Evolutionary conservation across 2,113 vertebrate species (phyloP).

Genomic region (Phrynosoma blainvillii): DNA sequence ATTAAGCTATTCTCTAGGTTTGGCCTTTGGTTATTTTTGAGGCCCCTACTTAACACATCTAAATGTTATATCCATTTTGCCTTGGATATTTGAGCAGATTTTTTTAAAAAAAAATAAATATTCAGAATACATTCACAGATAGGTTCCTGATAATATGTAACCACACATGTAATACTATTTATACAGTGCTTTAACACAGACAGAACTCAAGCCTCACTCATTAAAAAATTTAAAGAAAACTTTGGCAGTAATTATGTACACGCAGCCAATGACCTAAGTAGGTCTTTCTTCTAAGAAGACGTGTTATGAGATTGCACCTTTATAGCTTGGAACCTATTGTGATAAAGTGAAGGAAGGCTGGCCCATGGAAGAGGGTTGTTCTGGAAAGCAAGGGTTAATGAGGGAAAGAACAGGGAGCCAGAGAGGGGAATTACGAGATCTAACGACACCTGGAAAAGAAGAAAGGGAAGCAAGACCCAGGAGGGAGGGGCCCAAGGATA

Average conservation of each 20-base stretch:
- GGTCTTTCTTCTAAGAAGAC: not conserved
- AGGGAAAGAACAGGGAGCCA: no score
- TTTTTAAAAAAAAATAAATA: not conserved
- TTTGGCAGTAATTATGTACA: not conserved
- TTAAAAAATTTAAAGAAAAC: not conserved
- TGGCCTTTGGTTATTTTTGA: slow-evolving; percentile 2
- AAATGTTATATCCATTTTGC: slow-evolving; percentile 9
- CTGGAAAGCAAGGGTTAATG: no score
- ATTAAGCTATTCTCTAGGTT: slow-evolving; percentile 13
- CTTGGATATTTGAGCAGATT: not conserved
- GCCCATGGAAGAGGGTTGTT: no score
- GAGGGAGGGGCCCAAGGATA: no score
- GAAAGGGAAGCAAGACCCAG: no score
- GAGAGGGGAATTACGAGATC: no score
- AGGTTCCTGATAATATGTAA: not conserved
- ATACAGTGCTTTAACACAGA: not conserved
- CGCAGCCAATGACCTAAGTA: not conserved
- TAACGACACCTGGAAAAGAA: no score
- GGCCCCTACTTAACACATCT: not conserved
- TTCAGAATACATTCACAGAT: not conserved
- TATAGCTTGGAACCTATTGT: not conserved
- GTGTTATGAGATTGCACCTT: not conserved
- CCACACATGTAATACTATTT: not conserved
- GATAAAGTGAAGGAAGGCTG: no score
- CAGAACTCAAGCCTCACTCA: not conserved